Evolutionary conservation across 23 tunicate genomes (phyloP), one percentile per base, ranked within the genome.

Genomic region (Trididemnum miniatum): DNA sequence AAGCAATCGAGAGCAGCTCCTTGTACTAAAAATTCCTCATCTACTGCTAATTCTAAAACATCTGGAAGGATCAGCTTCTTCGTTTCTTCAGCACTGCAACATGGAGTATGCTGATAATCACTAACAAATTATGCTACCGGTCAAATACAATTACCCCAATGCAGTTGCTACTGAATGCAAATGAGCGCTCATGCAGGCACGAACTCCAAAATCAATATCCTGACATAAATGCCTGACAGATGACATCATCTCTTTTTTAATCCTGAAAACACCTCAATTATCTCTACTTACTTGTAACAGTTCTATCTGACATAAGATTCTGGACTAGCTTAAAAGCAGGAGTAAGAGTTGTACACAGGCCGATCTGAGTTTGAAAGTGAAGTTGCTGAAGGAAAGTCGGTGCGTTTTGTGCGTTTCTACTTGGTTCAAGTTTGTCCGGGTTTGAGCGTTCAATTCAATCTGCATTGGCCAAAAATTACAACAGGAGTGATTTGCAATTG

Each of bases 171-270:
- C 52, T 63, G 35, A 28, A 31, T 36, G 38, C 34, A 85, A 31
- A 29, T 76, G 83, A 28, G 26, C 31, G 44, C 89, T 77, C 89
- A 85, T 85, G 37, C 39, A 30, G 3, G 83, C 44, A 36, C 89
- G 78, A n/a, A 85, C 89, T 0, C 52, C 65, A 50, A 44, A 34
- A 30, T 85, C 83, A 36, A 78, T 65, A 65, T 85, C 89, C 49
- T 85, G 89, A 65, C 89, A 85, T 3, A 85, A 31, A 27, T 77
- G 83, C 65, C 44, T 85, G n/a, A 85, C 51, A 20, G 75, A 39
- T 15, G 73, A 83, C 9, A 85, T 29, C 20, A 85, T 51, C 7
- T 85, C 89, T 77, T 74, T 74, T 34, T 84, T 84, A 2, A 84
- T 33, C 24, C 87, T 84, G 27, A 15, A 75, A 73, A 62, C 24